phyloP scores from a whole-genome alignment of 2,113 vertebrate genomes.

The Channa maculata region DNA sequence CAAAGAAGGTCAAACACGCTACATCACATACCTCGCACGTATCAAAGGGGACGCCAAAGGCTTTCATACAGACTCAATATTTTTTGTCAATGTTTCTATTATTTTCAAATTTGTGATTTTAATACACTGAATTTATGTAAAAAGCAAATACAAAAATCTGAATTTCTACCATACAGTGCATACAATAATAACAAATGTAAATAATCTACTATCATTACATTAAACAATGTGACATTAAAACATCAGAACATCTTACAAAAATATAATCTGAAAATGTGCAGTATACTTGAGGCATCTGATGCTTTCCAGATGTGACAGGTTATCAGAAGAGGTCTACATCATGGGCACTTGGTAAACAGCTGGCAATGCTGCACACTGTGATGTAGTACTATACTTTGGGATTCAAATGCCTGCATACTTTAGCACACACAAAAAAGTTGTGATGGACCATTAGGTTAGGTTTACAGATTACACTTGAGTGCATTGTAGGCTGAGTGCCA shows the following conservation, averaged over 20 bases:
- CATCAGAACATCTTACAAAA: neutral
- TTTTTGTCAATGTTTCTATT: no score
- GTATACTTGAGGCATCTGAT: conserved; percentile 13
- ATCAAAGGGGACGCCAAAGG: no score
- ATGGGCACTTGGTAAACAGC: conserved; percentile 53
- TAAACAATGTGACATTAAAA: no score
- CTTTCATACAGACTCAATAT: no score
- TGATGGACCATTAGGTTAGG: conserved; percentile 25
- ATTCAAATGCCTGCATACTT: conserved; percentile 6
- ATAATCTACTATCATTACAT: neutral
- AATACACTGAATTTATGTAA: no score
- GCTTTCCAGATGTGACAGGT: conserved; percentile 45
- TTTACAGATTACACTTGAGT: conserved; percentile 56
- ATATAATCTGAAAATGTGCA: conserved; percentile 1
- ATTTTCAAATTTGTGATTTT: neutral
- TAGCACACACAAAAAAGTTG: neutral
- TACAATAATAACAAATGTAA: neutral
- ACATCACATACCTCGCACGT: no score
- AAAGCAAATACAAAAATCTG: no score
- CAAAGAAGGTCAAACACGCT: no score
- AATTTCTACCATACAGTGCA: neutral
- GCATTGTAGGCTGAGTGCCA: conserved; percentile 42
- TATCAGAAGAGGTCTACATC: no score
- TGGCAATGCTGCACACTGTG: conserved; percentile 14
- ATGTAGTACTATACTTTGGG: conserved; percentile 8